Base-by-base conservation (phyloP, 1,140 invertebrate species). In the Drosophila pruinosa region DNA sequence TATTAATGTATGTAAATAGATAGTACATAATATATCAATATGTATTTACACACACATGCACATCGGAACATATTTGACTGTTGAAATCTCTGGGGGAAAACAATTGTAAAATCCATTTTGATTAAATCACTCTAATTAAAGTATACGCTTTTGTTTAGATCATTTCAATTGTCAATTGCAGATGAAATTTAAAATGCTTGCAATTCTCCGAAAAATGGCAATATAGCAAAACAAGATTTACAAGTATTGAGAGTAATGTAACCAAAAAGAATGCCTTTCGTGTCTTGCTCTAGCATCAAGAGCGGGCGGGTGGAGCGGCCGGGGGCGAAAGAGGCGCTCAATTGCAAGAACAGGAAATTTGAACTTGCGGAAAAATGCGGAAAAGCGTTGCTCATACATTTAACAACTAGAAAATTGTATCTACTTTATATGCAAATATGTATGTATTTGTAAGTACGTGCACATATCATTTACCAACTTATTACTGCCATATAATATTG, bases 301-400 rank as follows among this genome's bases (percentile, higher is more conserved):
- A 50, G 39, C 7, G 31, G 15, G n/a, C 12, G 7, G 7, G 22
- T 3, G 6, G 39, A 24, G 24, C 2, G 54, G 12, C 31, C 0
- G 4, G 24, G 28, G 47, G 39, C 45, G 31, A 21, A 50, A 43
- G 24, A 56, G 41, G 7, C n/a, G 34, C 47, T 59, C 43, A 39
- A 47, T 19, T 63, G 72, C 59, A 63, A 83, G 74, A 85, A 88
- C 80, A 77, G 80, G 73, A 85, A 88, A 85, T 82, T 75, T 85
- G 75, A 80, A 70, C 59, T 74, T 41, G 71, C 67, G 64, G 79
- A 65, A 81, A 81, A 82, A 56, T 75, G 80, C 58, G 75, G 61
- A 75, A 85, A 85, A 86, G 57, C 54, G 41, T 59, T 65, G 64
- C 41, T 24, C 24, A 14, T 43, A 15, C 38, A 36, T 59, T 59